Conservation (phyloP, 2,888 invertebrate species). For the Uloborus plumipes region DNA sequence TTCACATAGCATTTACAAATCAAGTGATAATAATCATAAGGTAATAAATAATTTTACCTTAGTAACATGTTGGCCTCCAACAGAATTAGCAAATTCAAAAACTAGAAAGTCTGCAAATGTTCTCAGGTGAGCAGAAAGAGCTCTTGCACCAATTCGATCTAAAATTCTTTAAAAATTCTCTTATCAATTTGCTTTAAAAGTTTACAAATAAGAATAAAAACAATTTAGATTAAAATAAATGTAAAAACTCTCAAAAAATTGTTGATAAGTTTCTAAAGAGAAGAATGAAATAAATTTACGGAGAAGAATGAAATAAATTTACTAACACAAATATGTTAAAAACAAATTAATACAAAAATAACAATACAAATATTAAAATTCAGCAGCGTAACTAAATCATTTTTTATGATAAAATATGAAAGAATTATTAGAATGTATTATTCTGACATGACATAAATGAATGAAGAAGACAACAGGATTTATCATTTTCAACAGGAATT, state of each 20-base stretch:
- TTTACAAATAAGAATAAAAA: background rate
- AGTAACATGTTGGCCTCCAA: slow-evolving; percentile 88
- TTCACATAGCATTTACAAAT: background rate
- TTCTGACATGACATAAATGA: too few relatives aligned
- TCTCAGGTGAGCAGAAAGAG: slow-evolving; percentile 89
- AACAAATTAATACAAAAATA: too few relatives aligned
- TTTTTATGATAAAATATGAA: too few relatives aligned
- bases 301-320: too few relatives aligned
- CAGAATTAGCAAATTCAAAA: slow-evolving; percentile 90
- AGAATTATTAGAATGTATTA: too few relatives aligned
- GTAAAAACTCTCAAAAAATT: background rate
- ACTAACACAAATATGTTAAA: background rate
- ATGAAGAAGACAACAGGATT: too few relatives aligned
- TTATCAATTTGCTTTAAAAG: background rate
- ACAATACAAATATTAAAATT: too few relatives aligned
- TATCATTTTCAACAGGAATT: too few relatives aligned
- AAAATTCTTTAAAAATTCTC: slow-evolving; percentile 87
- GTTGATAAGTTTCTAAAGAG: background rate
- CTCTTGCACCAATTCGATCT: slow-evolving; percentile 92
- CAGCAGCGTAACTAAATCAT: too few relatives aligned
- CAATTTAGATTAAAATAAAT: background rate
- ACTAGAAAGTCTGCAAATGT: slow-evolving; percentile 96
- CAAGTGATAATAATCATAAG: background rate
- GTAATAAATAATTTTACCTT: slow-evolving; percentile 73
- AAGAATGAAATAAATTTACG: too few relatives aligned